Conservation (phyloP, 2,888 invertebrate species). For the Drosophila basisetae region DNA sequence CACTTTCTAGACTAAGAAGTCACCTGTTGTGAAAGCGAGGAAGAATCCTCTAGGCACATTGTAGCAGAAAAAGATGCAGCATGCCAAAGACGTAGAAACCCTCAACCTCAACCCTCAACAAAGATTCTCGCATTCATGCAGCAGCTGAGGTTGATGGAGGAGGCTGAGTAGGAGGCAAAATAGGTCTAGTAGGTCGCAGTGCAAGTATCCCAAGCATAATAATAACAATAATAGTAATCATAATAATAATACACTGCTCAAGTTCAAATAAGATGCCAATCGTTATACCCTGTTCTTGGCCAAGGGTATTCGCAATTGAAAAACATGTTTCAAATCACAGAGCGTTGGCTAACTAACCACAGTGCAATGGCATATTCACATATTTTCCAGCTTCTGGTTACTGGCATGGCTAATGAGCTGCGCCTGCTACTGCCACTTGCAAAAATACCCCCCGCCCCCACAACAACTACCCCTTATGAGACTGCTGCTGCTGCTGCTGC, state of each 20-base stretch:
- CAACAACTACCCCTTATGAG: background rate
- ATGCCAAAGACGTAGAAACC: no score
- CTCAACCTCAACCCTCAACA: no score
- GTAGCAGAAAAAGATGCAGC: no score
- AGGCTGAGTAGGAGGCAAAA: no score
- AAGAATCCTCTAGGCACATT: no score
- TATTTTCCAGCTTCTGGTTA: constrained; percentile 5
- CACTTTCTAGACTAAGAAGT: no score
- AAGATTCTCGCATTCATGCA: no score
- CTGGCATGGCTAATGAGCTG: constrained; percentile 63
- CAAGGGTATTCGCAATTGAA: constrained; percentile 5
- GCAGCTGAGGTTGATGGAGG: no score
- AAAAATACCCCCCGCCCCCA: background rate
- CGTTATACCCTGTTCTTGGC: background rate
- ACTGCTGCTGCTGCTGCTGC: constrained; percentile 15
- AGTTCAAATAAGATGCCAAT: background rate
- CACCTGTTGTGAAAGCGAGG: no score
- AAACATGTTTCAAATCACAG: constrained; percentile 22
- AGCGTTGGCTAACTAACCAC: constrained; percentile 35
- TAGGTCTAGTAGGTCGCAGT: no score
- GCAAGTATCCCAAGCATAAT: no score
- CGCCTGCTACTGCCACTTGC: constrained; percentile 32
- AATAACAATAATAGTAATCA: no score
- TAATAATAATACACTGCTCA: background rate
- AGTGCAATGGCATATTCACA: constrained; percentile 34